A percentile compares a stretch with the other conserved stretches of the same genome.
phyloP scores from a whole-genome alignment of 2,797 vertebrate species.

The Melanotaenia pygmaea region DNA sequence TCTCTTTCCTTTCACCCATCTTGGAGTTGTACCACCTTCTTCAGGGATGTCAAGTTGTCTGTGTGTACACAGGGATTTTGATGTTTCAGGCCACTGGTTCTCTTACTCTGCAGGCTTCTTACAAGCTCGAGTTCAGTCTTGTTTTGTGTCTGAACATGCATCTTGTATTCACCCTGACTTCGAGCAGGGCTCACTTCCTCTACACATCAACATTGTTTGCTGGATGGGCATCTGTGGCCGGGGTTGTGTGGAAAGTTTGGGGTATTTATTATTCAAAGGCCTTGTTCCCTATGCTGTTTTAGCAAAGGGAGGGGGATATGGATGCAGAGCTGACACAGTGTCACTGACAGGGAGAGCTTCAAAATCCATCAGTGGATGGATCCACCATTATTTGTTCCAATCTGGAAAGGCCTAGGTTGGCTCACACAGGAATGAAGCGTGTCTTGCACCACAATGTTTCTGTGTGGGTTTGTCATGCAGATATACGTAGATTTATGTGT shows the following conservation, averaged over 20 bases:
- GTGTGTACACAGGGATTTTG: slow-evolving; percentile 72
- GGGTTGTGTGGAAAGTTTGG: slow-evolving; percentile 77
- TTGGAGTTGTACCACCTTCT: slow-evolving; percentile 63
- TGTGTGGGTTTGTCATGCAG: slow-evolving; percentile 30
- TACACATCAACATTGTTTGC: slow-evolving; percentile 88
- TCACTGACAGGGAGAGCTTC: slow-evolving; percentile 78
- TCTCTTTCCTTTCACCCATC: slow-evolving; percentile 58
- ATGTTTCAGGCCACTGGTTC: slow-evolving; percentile 66
- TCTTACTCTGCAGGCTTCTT: slow-evolving; percentile 56
- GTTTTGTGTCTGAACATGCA: slow-evolving; percentile 74
- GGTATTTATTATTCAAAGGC: slow-evolving; percentile 89
- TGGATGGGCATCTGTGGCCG: slow-evolving; percentile 78
- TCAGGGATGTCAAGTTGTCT: slow-evolving; percentile 61
- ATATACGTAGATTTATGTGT: slow-evolving; percentile 23
- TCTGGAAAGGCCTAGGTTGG: slow-evolving; percentile 65
- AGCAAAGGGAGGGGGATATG: slow-evolving; percentile 76
- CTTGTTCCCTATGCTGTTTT: slow-evolving; percentile 86
- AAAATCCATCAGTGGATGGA: slow-evolving; percentile 70
- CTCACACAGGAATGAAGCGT: slow-evolving; percentile 65
- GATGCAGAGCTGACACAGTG: slow-evolving; percentile 81
- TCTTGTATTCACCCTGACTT: slow-evolving; percentile 80
- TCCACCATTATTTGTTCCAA: slow-evolving; percentile 77
- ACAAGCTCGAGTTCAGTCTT: slow-evolving; percentile 44
- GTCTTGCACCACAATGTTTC: slow-evolving; percentile 27
- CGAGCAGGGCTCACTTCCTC: slow-evolving; percentile 65